Evolutionary conservation across 2,888 invertebrate species (phyloP), one percentile per base, ranked within the genome.

Genomic region (Phortica okadai): DNA sequence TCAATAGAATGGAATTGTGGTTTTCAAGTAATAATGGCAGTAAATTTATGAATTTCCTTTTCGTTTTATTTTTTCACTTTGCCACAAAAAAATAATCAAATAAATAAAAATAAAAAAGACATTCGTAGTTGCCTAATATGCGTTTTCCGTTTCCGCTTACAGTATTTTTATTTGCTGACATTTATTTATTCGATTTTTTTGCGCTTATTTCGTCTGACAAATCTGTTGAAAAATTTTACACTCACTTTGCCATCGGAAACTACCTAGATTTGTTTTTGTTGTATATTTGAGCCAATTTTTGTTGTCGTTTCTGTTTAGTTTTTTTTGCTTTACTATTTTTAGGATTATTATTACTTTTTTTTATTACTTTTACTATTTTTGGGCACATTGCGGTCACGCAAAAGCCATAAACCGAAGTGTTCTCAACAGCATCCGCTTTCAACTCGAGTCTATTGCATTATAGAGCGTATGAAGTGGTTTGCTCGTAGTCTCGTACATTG

Each of bases 1-100:
- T 25, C 54, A 6, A 77, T 67, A 59, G 87, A 87, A 10, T 79
- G 73, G 54, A 50, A 50, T 50, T 50, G 50, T 50, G 50, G 50
- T 11, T 50, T 50, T 50, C 10, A 50, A 8, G 50, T 50, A 14
- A 50, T 50, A 50, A 50, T 50, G 2, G 50, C 50, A 50, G 6
- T 0, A 76, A 70, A 4, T 59, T 73, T 0, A 4, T 50, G 56
- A 0, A 50, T 66, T 11, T 0, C 10, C 1, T 0, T 50, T 33
- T 0, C 50, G n/a, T 56, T 33, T 45, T 64, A 45, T 64, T 54
- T 54, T 7, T 33, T 21, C 50, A 1, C 7, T 59, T 59, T 59
- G 33, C 33, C 33, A 14, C 54, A 54, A 54, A 54, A 54, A 14
- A 6, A n/a, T n/a, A n/a, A n/a, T n/a, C n/a, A n/a, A n/a, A n/a